phyloP scores from a whole-genome alignment of 2,113 vertebrate genomes.

The Bagarius yarrelli region DNA sequence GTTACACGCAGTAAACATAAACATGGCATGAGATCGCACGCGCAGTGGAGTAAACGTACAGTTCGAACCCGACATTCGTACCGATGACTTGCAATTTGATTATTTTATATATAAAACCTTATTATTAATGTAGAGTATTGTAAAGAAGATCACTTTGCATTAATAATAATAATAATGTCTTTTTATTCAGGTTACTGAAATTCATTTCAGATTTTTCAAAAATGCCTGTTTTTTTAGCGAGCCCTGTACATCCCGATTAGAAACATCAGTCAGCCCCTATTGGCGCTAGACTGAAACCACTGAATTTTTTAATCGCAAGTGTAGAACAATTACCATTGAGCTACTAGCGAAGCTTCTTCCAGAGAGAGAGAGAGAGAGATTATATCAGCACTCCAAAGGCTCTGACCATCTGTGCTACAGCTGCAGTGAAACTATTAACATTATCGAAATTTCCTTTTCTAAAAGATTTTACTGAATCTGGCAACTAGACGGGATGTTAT shows the following conservation, averaged over 20 bases:
- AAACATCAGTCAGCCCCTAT: not conserved
- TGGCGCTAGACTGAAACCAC: not conserved
- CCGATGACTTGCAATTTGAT: no score
- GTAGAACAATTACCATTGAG: not conserved
- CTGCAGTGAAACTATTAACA: constrained; percentile 12
- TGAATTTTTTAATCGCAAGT: not conserved
- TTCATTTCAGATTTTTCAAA: not conserved
- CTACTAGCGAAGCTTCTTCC: not conserved
- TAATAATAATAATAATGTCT: no score
- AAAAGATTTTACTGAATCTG: not conserved
- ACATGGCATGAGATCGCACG: no score
- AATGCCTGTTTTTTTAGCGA: no score
- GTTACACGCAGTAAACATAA: no score
- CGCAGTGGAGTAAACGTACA: no score
- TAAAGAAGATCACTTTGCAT: no score
- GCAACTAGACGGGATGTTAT: not conserved
- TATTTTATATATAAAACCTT: no score
- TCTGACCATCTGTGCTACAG: constrained; percentile 25
- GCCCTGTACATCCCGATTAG: no score
- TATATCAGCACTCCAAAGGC: constrained; percentile 12
- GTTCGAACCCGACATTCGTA: no score
- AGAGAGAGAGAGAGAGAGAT: constrained; percentile 6
- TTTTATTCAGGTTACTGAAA: not conserved
- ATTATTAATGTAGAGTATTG: no score
- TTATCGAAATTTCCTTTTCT: not conserved